Evolutionary conservation across 2,888 invertebrate genomes (phyloP).

Genomic region (Sipha maydis): DNA sequence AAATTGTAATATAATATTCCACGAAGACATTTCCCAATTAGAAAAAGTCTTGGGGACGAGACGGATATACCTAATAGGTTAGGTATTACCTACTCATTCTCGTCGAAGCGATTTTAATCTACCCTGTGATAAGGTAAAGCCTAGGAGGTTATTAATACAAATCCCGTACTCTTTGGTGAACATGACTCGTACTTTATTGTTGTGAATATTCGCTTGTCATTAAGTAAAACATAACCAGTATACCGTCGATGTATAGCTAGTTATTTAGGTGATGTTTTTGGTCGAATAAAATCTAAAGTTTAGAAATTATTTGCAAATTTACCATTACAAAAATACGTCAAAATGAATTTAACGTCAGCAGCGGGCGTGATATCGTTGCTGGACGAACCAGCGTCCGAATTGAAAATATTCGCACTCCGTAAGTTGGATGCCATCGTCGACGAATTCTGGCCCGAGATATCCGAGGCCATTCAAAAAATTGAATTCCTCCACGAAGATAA

Average conservation of each 20-base stretch:
- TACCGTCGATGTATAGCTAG: too few species aligned
- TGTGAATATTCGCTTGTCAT: constrained; percentile 40
- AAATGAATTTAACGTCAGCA: constrained; percentile 65
- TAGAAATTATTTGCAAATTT: background rate
- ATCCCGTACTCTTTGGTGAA: constrained; percentile 35
- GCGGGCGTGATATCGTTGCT: constrained; percentile 95
- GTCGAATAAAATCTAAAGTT: background rate
- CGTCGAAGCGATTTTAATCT: background rate
- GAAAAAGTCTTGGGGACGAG: too few species aligned
- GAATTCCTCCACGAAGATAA: constrained; percentile 83
- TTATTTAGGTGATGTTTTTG: background rate
- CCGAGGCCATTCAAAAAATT: constrained; percentile 97
- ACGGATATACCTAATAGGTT: too few species aligned
- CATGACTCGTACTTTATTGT: constrained; percentile 59
- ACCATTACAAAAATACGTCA: background rate
- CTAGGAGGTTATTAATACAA: background rate
- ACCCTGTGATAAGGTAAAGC: background rate
- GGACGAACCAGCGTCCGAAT: constrained; percentile 92
- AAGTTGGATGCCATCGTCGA: constrained; percentile 94
- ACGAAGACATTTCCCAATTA: too few species aligned
- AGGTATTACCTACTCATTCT: too few species aligned
- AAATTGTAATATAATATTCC: too few species aligned
- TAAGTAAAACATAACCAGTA: constrained; percentile 11
- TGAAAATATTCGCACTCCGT: constrained; percentile 92
- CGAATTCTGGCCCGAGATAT: constrained; percentile 99